A percentile compares a stretch with the other conserved stretches of the same genome.
Conservation (phyloP, 2,888 invertebrate genomes). For the Dynastes maya region DNA sequence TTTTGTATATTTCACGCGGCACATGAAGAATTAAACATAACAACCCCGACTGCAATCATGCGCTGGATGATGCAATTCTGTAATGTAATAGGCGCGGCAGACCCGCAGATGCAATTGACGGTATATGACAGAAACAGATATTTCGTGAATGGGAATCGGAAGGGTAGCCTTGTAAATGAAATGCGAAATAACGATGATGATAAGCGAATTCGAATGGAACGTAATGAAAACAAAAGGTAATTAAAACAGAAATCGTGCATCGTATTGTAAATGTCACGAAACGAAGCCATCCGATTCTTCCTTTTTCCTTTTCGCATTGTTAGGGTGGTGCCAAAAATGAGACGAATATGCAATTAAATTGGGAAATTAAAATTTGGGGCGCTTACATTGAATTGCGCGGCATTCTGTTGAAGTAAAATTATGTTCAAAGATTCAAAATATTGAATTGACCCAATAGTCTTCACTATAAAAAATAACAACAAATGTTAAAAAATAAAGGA, state of each 20-base stretch:
- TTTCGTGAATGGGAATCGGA: neutral
- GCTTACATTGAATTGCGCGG: too few relatives aligned
- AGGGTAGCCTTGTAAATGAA: conserved; percentile 7
- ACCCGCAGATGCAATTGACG: neutral
- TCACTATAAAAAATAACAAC: too few relatives aligned
- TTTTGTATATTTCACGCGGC: conserved; percentile 16
- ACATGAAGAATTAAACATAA: neutral
- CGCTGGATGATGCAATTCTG: neutral
- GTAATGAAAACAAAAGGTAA: conserved; percentile 5
- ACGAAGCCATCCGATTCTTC: too few relatives aligned
- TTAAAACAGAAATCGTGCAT: conserved; percentile 10
- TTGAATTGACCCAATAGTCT: too few relatives aligned
- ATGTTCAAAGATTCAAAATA: too few relatives aligned
- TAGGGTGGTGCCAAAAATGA: too few relatives aligned
- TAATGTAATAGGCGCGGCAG: neutral
- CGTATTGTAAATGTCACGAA: too few relatives aligned
- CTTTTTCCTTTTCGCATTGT: too few relatives aligned
- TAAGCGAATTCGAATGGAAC: conserved; percentile 7
- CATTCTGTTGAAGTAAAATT: too few relatives aligned
- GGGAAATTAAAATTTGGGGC: too few relatives aligned
- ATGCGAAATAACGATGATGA: conserved; percentile 3
- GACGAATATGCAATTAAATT: too few relatives aligned
- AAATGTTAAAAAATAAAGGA: too few relatives aligned
- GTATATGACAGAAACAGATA: conserved; percentile 20
- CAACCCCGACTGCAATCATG: neutral